phyloP scores from a whole-genome alignment of 2,888 invertebrate genomes.

The Lasioglossum marginatum region DNA sequence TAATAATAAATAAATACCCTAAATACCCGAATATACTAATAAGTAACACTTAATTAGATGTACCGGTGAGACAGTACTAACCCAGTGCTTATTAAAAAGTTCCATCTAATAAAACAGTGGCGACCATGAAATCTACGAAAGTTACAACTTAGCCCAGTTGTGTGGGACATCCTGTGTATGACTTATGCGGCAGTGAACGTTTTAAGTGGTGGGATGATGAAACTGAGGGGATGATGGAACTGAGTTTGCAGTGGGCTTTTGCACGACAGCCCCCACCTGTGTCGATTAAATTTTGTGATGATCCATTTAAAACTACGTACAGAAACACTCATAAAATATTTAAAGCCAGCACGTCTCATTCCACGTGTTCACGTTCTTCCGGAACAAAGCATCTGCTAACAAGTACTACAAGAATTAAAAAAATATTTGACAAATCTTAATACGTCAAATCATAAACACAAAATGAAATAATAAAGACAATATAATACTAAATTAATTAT shows the following conservation, averaged over 20 bases:
- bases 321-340: neutral
- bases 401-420: neutral
- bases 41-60: too few species aligned
- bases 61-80: neutral
- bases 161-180: neutral
- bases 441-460: neutral
- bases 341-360: neutral
- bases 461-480: neutral
- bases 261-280: neutral
- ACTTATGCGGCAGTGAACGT: neutral
- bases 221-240: neutral
- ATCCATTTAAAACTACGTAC: neutral
- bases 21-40: too few species aligned
- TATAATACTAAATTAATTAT: neutral
- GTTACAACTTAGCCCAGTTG: neutral
- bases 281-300: neutral
- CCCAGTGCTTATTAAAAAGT: neutral
- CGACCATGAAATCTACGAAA: neutral
- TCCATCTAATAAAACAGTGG: neutral
- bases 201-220: neutral
- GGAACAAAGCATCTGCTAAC: neutral
- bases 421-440: neutral
- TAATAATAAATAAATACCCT: too few species aligned
- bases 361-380: neutral
- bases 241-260: too few species aligned